Percentiles rank a stretch among this genome's conserved stretches.
These are phyloP conservation scores for Amphipyra berbera DNA, from an alignment of 2,888 invertebrate genomes.

Conservation along the genomic window DNA sequence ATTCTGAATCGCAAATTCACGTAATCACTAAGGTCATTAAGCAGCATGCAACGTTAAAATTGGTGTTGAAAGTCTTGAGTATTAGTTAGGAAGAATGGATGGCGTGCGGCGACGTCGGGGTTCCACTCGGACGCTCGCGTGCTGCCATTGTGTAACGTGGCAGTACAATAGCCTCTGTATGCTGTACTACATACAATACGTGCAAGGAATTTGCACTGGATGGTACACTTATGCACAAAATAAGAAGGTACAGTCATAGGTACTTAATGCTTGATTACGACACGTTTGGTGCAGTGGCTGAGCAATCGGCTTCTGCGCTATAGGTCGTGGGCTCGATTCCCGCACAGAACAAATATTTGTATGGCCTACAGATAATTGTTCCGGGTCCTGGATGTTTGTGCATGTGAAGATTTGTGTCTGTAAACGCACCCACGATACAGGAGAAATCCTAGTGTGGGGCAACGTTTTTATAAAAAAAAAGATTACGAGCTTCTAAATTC, in stretches of 20 bases:
- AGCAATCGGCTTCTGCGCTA: too few relatives aligned
- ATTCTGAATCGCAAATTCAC: slow-evolving; percentile 1
- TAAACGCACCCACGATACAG: too few relatives aligned
- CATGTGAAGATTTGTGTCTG: too few relatives aligned
- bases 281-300: too few relatives aligned
- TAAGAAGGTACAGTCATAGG: slow-evolving; percentile 18
- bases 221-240: slow-evolving; percentile 14
- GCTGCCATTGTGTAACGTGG: slow-evolving; percentile 68
- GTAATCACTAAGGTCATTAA: slow-evolving; percentile 24
- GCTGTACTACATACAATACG: slow-evolving; percentile 33
- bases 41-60: slow-evolving; percentile 20
- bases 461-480: too few relatives aligned
- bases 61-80: slow-evolving; percentile 52
- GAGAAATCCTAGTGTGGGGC: too few relatives aligned
- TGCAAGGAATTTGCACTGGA: slow-evolving; percentile 45
- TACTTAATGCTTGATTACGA: not conserved
- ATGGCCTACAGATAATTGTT: too few relatives aligned
- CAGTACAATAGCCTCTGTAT: slow-evolving; percentile 59
- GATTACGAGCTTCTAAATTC: too few relatives aligned
- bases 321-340: too few relatives aligned
- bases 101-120: slow-evolving; percentile 45
- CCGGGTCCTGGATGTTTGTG: too few relatives aligned
- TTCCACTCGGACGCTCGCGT: slow-evolving; percentile 65
- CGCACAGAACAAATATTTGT: too few relatives aligned
- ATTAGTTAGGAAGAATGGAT: slow-evolving; percentile 44